Evolutionary conservation across 2,113 vertebrate species (phyloP).

Genomic region (Microcebus jonahi): DNA sequence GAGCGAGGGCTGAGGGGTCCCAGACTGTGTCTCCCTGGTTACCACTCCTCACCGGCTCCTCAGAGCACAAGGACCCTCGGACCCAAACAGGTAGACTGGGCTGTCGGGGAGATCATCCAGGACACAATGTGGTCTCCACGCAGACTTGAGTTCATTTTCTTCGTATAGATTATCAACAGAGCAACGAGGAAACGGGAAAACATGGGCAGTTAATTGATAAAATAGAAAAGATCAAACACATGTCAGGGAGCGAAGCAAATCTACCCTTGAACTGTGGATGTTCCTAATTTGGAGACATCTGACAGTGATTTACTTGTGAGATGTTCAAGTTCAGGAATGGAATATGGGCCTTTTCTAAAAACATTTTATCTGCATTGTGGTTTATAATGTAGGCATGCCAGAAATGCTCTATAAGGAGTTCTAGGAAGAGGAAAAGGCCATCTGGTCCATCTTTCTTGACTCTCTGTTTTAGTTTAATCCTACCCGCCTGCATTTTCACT

Average conservation of each 20-base stretch:
- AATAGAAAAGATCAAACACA: background rate
- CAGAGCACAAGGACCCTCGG: background rate
- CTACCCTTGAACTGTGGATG: background rate
- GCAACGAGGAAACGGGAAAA: background rate
- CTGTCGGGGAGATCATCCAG: background rate
- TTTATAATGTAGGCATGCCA: conserved; percentile 44
- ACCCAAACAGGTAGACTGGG: fast-evolving
- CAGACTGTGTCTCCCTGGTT: background rate
- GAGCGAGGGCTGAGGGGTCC: fast-evolving
- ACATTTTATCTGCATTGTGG: background rate
- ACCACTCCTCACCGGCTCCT: background rate
- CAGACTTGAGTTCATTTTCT: background rate
- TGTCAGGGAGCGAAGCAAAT: background rate
- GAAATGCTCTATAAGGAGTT: background rate
- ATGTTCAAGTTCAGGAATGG: background rate
- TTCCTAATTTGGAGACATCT: conserved; percentile 53
- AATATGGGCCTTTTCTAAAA: background rate
- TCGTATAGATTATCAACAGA: background rate
- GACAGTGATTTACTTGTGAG: conserved; percentile 33
- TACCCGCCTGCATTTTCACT: conserved; percentile 47
- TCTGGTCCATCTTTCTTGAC: background rate
- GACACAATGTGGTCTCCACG: background rate
- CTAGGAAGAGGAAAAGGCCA: conserved; percentile 39
- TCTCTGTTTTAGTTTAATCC: conserved; percentile 31
- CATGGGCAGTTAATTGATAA: background rate